phyloP scores from a whole-genome alignment of 2,113 vertebrate genomes.

The Cryptotis parvus region DNA sequence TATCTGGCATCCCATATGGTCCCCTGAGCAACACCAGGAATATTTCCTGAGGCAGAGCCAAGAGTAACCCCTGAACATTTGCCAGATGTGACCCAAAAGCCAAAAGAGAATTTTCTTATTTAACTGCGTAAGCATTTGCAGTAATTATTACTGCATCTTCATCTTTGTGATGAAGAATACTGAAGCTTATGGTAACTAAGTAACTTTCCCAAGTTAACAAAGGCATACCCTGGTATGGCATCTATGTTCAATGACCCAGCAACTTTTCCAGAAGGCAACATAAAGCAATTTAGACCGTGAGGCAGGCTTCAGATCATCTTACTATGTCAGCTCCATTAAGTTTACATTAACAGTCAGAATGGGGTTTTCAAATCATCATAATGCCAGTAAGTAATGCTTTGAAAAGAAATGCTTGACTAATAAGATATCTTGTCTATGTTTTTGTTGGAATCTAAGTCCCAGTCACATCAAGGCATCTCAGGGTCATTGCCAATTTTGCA shows the following conservation, averaged over 20 bases:
- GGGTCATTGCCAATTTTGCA: slow-evolving; percentile 65
- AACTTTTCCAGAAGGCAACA: slow-evolving; percentile 62
- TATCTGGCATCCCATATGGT: no score
- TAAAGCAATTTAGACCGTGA: slow-evolving; percentile 60
- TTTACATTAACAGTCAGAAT: slow-evolving; percentile 77
- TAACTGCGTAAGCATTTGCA: no score
- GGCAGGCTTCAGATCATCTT: slow-evolving; percentile 62
- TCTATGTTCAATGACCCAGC: slow-evolving; percentile 73
- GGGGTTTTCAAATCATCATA: slow-evolving; percentile 65
- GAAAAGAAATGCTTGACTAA: slow-evolving; percentile 54
- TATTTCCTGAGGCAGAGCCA: no score
- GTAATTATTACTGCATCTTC: no score
- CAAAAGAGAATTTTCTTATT: no score
- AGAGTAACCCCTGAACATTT: no score
- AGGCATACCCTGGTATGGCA: neutral
- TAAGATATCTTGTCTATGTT: slow-evolving; percentile 50
- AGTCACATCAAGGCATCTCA: slow-evolving; percentile 34
- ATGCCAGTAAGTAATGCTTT: slow-evolving; percentile 60
- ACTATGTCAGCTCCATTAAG: slow-evolving; percentile 75
- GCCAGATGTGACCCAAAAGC: no score
- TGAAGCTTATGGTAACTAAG: no score
- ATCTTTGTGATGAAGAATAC: no score
- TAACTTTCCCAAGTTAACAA: no score
- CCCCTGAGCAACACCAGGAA: no score
- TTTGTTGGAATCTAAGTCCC: slow-evolving; percentile 29